Evolutionary conservation across 1,140 invertebrate genomes (phyloP), one percentile per base, ranked within the genome.

Genomic region (Pararge aegeria): DNA sequence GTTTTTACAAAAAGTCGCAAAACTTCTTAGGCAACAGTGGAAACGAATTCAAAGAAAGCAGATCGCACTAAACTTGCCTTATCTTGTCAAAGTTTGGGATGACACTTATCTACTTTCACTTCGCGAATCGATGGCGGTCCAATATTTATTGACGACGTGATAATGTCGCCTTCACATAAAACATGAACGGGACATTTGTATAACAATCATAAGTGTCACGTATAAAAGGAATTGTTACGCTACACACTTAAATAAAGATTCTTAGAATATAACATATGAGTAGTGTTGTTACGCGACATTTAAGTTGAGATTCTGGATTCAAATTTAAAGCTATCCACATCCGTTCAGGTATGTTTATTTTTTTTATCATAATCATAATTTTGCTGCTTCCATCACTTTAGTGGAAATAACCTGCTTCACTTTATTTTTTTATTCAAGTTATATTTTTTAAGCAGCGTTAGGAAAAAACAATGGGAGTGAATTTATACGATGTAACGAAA

Each of bases 71-170:
- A 63, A 66, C 63, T 66, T 61, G 63, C 63, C 53, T 66, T 66
- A 66, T 66, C 63, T 61, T 66, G 58, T 61, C 63, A 50, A 61
- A 66, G 53, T 66, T 64, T 53, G 54, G 42, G 51, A 55, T 53
- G 63, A 66, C 63, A 66, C 58, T 66, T 66, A 66, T 61, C 58
- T 34, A 66, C 58, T 66, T 66, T 66, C 63, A 37, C 29, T 53
- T 49, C 44, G 40, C 44, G 15, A 51, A 50, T 38, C 54, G 42
- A 61, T 61, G 54, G 49, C 50, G 42, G 12, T 37, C 49, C 29
- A 55, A 66, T 66, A 66, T 66, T 66, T 66, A 59, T 64, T 51
- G 62, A 48, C 57, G 58, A 54, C 50, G 34, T 58, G 49, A n/a
- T 38, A 52, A 38, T 49, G 54, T 56, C 42, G n/a, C 21, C 21